A percentile compares a stretch with the other conserved stretches of the same genome.
These are phyloP conservation scores for Antheraea assamensis DNA, from an alignment of 2,888 invertebrate species.

Conservation along the genomic window DNA sequence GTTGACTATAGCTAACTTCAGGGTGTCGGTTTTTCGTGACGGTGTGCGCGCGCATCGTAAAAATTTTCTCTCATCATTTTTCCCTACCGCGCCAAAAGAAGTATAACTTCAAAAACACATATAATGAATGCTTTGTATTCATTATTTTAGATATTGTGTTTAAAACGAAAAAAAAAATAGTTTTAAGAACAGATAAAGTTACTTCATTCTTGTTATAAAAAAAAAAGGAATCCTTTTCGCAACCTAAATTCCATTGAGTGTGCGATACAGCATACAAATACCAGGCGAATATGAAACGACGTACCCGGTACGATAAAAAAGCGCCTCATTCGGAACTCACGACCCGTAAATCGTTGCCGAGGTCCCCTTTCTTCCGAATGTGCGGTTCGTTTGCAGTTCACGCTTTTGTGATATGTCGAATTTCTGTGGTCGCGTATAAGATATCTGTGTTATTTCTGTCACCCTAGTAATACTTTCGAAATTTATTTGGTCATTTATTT, in stretches of 20 bases:
- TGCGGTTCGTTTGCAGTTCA: constrained; percentile 33
- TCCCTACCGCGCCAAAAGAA: no score
- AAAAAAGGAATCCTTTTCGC: constrained; percentile 3
- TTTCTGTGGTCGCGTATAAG: background rate
- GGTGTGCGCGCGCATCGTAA: no score
- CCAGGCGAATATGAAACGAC: constrained; percentile 49
- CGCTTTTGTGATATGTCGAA: constrained; percentile 11
- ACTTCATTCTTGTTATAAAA: background rate
- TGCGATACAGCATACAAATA: constrained; percentile 40
- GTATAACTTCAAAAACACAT: no score
- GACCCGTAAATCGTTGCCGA: constrained; percentile 57
- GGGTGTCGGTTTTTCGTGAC: no score
- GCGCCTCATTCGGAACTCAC: constrained; percentile 49
- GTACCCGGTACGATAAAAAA: constrained; percentile 48
- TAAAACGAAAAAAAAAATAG: no score
- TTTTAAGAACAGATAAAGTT: background rate
- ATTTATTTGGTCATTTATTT: background rate
- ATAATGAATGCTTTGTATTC: no score
- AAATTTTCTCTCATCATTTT: no score
- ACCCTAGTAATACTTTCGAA: constrained; percentile 12
- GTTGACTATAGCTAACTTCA: no score
- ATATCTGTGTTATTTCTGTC: constrained; percentile 15
- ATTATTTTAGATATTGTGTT: no score
- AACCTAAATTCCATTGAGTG: constrained; percentile 37
- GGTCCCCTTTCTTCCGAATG: constrained; percentile 44